A percentile compares a stretch with the other conserved stretches of the same genome.
These are phyloP conservation scores for Leistus spinibarbis DNA, from an alignment of 2,888 invertebrate genomes.

Conservation along the genomic window DNA sequence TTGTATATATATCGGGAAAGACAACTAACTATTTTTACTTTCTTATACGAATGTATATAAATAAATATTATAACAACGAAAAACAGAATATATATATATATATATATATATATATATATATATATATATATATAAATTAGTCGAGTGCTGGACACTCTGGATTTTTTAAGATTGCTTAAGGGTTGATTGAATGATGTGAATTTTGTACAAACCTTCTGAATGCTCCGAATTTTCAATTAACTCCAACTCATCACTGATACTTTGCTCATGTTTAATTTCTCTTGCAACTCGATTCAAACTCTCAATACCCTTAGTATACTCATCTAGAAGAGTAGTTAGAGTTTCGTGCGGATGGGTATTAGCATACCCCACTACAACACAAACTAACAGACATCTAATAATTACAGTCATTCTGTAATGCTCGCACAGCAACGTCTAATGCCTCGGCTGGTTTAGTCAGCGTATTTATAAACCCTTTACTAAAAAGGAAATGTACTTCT, in stretches of 20 bases:
- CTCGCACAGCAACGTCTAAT: neutral
- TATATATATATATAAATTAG: no score
- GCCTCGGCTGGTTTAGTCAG: neutral
- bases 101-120: no score
- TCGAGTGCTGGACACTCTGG: no score
- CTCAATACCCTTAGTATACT: conserved; percentile 15
- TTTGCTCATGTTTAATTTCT: neutral
- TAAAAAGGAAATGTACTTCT: neutral
- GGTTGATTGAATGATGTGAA: no score
- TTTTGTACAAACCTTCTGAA: conserved; percentile 12
- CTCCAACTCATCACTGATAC: neutral
- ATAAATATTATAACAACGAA: no score
- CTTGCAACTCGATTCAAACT: conserved; percentile 12
- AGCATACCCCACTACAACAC: neutral
- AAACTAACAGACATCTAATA: neutral
- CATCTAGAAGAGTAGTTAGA: conserved; percentile 5
- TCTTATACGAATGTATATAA: no score
- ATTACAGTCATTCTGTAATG: neutral
- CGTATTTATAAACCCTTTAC: neutral
- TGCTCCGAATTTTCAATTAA: conserved; percentile 14
- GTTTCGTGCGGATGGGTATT: neutral
- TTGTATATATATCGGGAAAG: no score
- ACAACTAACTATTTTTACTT: no score
- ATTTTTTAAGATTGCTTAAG: no score
- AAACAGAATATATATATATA: no score